These are phyloP conservation scores for Himantopus leucocephalus DNA, from an alignment of 2,113 vertebrate genomes.

Conservation along the genomic window DNA sequence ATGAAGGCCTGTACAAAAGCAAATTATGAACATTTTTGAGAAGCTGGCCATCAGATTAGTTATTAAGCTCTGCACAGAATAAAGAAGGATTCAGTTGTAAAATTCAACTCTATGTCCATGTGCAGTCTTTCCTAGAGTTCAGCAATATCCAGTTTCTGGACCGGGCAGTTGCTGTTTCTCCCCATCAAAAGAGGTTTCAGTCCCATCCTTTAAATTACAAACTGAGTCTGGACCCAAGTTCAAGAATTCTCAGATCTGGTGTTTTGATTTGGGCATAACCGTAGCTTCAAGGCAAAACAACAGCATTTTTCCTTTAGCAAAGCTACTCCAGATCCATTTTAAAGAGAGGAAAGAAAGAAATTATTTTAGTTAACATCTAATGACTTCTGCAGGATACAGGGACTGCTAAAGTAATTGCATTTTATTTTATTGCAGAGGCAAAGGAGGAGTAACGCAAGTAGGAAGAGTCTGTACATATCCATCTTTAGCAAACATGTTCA, in stretches of 20 bases:
- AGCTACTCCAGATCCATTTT: not conserved
- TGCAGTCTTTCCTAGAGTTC: not conserved
- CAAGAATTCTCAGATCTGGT: not conserved
- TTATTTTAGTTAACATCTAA: not conserved
- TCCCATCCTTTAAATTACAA: not conserved
- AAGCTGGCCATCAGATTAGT: not conserved
- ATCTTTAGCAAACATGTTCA: not conserved
- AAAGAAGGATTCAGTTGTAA: not conserved
- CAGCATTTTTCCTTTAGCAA: not conserved
- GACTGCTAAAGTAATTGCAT: constrained; percentile 6
- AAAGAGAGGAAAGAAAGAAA: not conserved
- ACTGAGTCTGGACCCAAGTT: not conserved
- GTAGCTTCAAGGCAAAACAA: not conserved
- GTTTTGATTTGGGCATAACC: not conserved
- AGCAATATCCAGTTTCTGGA: not conserved
- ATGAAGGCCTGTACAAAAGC: not conserved
- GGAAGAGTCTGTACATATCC: not conserved
- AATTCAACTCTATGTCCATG: not conserved
- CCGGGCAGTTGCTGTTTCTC: not conserved
- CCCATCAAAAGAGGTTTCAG: not conserved
- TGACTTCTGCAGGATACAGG: not conserved
- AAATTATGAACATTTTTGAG: not conserved
- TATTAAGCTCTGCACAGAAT: not conserved
- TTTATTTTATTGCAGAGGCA: not conserved
- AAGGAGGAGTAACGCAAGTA: not conserved